Conservation (phyloP, 2,888 invertebrate genomes). For the Sinopyrophorus schimmeli region DNA sequence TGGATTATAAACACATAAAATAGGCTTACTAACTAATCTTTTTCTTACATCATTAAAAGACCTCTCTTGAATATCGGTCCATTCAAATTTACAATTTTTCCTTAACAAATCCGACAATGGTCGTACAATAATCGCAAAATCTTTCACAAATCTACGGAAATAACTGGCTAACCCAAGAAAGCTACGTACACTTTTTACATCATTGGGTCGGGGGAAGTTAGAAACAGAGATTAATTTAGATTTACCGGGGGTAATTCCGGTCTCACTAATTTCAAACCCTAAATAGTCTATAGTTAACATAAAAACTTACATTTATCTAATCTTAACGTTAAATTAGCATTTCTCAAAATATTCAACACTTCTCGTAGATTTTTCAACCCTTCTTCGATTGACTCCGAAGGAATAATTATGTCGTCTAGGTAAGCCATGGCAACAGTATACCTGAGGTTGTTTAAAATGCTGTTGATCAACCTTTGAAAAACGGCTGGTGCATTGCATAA, state of each 20-base stretch:
- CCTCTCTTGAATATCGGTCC: conserved; percentile 27
- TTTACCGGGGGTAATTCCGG: conserved; percentile 24
- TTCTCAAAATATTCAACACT: conserved; percentile 2
- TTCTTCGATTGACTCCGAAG: conserved; percentile 24
- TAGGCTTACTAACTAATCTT: conserved; percentile 26
- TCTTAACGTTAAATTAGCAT: conserved; percentile 7
- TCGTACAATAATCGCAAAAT: conserved; percentile 33
- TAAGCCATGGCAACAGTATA: conserved; percentile 17
- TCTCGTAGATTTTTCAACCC: conserved; percentile 5
- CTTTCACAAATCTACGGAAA: conserved; percentile 39
- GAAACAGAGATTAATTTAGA: neutral
- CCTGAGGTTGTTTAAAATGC: conserved; percentile 6
- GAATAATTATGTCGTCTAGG: conserved; percentile 34
- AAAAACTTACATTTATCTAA: conserved; percentile 39
- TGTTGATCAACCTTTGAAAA: conserved; percentile 40
- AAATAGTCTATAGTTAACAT: conserved; percentile 40
- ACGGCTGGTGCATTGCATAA: conserved; percentile 43
- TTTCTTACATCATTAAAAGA: conserved; percentile 34
- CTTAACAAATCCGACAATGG: conserved; percentile 35
- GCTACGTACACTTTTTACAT: conserved; percentile 2
- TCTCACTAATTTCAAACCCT: conserved; percentile 41
- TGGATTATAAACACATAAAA: conserved; percentile 37
- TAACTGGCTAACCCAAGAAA: conserved; percentile 39
- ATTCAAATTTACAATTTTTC: conserved; percentile 32
- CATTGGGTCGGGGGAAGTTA: conserved; percentile 5